Percentiles rank a stretch among this genome's conserved stretches.
Evolutionary conservation across 2,797 vertebrate genomes (phyloP).

Genomic region (Nothura maculosa): DNA sequence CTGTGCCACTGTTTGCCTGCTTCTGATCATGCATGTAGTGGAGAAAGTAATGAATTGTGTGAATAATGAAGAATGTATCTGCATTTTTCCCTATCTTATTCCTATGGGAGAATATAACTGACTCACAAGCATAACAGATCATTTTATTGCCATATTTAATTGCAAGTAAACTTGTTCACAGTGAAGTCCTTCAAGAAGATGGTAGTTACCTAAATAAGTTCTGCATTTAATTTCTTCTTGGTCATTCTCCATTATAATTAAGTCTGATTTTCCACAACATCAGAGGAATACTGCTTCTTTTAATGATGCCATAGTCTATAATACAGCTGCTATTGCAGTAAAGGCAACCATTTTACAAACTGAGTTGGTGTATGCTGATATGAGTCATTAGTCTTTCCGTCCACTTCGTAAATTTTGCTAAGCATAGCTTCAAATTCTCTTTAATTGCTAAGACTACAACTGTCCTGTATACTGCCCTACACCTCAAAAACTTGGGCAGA

Average conservation of each 20-base stretch:
- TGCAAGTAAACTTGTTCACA: background rate
- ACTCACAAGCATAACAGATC: background rate
- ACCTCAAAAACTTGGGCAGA: background rate
- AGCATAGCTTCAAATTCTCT: background rate
- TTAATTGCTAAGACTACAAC: background rate
- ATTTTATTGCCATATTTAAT: background rate
- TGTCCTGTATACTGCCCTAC: background rate
- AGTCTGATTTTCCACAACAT: background rate
- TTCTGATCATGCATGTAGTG: background rate
- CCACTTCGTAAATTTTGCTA: background rate
- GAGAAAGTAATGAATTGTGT: background rate
- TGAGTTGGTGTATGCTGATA: background rate
- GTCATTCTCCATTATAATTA: background rate
- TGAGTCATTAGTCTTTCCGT: background rate
- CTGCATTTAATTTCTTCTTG: slow-evolving; percentile 15
- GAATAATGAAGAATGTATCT: background rate
- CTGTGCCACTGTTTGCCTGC: background rate
- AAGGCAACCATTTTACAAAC: slow-evolving; percentile 8
- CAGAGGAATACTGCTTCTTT: slow-evolving; percentile 17
- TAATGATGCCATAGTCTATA: slow-evolving; percentile 7
- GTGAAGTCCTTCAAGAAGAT: background rate
- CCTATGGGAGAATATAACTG: background rate
- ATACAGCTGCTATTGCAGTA: slow-evolving; percentile 41
- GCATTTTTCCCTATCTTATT: background rate
- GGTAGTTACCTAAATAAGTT: background rate